Conservation (phyloP, 2,113 vertebrate species). For the Malurus elegans region DNA sequence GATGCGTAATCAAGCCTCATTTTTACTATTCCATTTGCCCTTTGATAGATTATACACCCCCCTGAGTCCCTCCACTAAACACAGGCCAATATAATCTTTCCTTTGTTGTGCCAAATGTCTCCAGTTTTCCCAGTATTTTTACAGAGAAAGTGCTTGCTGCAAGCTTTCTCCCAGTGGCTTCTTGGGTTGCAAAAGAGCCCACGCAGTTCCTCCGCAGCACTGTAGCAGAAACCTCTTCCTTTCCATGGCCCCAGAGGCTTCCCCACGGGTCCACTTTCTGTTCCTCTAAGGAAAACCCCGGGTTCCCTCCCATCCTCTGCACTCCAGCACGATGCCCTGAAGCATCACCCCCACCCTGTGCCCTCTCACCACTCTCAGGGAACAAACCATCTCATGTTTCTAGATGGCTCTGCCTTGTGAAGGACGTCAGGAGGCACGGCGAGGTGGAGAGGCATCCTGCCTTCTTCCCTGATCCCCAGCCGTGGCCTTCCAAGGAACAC, state of each 20-base stretch:
- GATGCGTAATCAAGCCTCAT: background rate
- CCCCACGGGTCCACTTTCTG: background rate
- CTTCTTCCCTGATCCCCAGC: background rate
- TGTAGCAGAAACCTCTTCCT: background rate
- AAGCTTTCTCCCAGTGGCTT: background rate
- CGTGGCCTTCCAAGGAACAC: background rate
- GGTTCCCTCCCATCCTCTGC: background rate
- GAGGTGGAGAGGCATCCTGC: background rate
- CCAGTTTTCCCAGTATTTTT: background rate
- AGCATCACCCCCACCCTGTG: background rate
- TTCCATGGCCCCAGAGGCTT: background rate
- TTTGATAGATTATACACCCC: background rate
- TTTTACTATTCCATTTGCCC: background rate
- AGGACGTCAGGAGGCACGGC: background rate
- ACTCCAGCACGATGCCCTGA: rapidly evolving
- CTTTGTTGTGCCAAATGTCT: background rate
- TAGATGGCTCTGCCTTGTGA: background rate
- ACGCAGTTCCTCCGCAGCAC: background rate
- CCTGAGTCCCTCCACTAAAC: background rate
- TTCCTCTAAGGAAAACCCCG: background rate
- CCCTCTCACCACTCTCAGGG: background rate
- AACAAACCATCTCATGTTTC: background rate
- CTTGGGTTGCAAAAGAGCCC: background rate
- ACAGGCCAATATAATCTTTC: background rate
- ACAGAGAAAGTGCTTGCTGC: background rate